Conservation (phyloP, 2,797 vertebrate genomes). For the Danio albolineatus region DNA sequence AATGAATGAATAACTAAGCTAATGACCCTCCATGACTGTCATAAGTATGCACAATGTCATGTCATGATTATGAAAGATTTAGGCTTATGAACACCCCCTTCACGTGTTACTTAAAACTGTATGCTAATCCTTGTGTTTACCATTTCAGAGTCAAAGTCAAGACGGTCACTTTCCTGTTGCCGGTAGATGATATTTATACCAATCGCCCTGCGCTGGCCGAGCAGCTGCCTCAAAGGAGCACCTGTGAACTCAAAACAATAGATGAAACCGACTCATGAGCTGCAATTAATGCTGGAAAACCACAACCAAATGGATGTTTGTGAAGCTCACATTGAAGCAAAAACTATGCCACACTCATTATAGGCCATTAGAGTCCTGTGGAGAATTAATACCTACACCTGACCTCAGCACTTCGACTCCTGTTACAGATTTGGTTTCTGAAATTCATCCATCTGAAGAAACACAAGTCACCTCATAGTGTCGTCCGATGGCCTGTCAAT, state of each 20-base stretch:
- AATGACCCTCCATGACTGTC: too few species aligned
- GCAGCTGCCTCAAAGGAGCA: constrained; percentile 71
- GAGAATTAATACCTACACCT: constrained; percentile 56
- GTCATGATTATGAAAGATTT: too few species aligned
- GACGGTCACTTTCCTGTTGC: constrained; percentile 92
- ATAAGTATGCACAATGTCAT: too few species aligned
- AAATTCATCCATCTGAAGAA: constrained; percentile 64
- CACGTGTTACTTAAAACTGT: too few species aligned
- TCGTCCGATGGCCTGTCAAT: constrained; percentile 56
- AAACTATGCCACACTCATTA: background rate
- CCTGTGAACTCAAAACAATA: constrained; percentile 76
- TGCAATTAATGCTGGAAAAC: constrained; percentile 1
- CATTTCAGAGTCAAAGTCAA: constrained; percentile 88
- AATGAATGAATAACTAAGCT: too few species aligned
- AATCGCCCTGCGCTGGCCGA: constrained; percentile 75
- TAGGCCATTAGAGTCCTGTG: constrained; percentile 47
- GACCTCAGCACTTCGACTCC: constrained; percentile 66
- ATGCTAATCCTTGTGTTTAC: background rate
- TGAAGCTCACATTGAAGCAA: constrained; percentile 24
- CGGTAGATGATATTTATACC: constrained; percentile 83
- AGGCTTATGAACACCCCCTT: too few species aligned
- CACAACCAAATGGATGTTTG: constrained; percentile 15
- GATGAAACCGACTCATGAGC: constrained; percentile 82
- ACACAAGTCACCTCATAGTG: constrained; percentile 62
- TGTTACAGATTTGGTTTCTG: constrained; percentile 78